Base-by-base conservation (phyloP, 1,140 invertebrate genomes). In the Phthorimaea operculella region DNA sequence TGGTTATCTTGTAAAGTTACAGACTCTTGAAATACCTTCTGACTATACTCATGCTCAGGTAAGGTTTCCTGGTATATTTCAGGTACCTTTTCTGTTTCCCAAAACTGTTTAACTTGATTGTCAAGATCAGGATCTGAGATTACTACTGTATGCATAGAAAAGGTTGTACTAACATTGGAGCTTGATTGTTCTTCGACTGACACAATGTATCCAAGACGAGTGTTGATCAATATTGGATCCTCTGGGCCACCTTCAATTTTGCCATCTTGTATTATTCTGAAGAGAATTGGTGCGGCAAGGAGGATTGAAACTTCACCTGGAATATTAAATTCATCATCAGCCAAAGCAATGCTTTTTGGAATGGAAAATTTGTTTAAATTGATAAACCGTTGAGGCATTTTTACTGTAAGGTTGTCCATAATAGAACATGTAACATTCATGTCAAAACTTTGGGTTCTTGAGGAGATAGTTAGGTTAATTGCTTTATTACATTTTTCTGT, bases 21-120 rank as follows among this genome's bases (percentile, higher is more conserved):
- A 17, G 54, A 49, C 7, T 55, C 33, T 55, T 55, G 34, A 33
- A 55, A 55, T 10, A 55, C 44, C 4, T n/a, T 6, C 14, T 45
- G 33, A 10, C 33, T 39, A n/a, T n/a, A n/a, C n/a, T n/a, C n/a
- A n/a, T n/a, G n/a, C n/a, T n/a, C 44, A 45, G 11, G 15, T n/a
- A 8, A 9, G 5, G 11, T 8, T 14, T 45, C 15, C 14, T 7
- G 15, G 16, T 18, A 49, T 7, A 49, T 49, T 49, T 49, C 47
- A 49, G 47, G 47, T 18, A 49, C 18, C 16, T 49, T 17, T n/a
- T 49, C 16, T 4, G 7, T n/a, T 49, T 18, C 47, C 47, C 47
- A 49, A 52, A 52, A 52, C 28, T 52, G 12, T 16, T n/a, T n/a
- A n/a, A n/a, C n/a, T n/a, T n/a, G n/a, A n/a, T n/a, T n/a, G n/a